These are phyloP conservation scores for Heliconius hortense DNA, from an alignment of 2,888 invertebrate genomes.

Conservation along the genomic window DNA sequence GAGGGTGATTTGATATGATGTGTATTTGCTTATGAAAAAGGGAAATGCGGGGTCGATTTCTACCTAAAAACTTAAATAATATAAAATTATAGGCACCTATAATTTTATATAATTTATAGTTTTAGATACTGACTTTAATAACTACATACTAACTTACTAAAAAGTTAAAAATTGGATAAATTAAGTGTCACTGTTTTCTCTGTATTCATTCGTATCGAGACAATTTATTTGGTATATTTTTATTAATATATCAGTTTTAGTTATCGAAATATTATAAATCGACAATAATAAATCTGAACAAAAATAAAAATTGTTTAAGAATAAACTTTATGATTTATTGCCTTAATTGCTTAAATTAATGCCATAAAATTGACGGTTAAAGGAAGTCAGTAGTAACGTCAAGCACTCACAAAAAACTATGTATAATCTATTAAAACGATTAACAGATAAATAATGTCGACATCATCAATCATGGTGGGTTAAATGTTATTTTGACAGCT, in stretches of 20 bases:
- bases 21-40: neutral
- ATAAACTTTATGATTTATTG: conserved; percentile 11
- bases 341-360: conserved; percentile 1
- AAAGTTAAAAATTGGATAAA: neutral
- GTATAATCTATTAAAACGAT: conserved; percentile 29
- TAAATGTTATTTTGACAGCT: conserved; percentile 67
- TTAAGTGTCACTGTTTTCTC: neutral
- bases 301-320: neutral
- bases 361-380: neutral
- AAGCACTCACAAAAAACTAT: neutral
- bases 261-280: neutral
- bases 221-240: neutral
- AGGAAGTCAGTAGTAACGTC: conserved; percentile 9
- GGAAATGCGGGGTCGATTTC: neutral
- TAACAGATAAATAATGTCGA: conserved; percentile 21
- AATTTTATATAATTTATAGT: too few relatives aligned
- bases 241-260: neutral
- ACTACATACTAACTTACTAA: too few relatives aligned
- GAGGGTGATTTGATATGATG: neutral
- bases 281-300: neutral
- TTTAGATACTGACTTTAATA: too few relatives aligned
- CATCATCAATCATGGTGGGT: conserved; percentile 38
- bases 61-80: neutral
- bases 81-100: neutral
- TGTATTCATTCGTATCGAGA: neutral